Evolutionary conservation across 37 sponge, comb jelly and placozoan species (phyloP).

Genomic region (Mnemiopsis leidyi): DNA sequence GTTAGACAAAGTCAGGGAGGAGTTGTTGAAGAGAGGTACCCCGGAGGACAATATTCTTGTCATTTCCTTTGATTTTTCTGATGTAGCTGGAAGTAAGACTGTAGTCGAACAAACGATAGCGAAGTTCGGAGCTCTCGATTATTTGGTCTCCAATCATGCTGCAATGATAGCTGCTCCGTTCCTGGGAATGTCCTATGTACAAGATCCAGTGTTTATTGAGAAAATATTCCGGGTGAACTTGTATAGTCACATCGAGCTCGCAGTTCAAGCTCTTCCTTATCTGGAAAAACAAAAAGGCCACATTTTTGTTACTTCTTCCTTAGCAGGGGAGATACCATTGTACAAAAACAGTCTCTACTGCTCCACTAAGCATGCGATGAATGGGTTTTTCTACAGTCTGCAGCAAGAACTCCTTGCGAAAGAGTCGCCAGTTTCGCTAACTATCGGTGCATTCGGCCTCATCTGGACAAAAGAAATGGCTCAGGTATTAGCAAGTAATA

Average conservation of each 20-base stretch:
- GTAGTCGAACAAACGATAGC: background rate
- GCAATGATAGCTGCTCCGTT: constrained; percentile 27
- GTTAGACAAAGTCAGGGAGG: background rate
- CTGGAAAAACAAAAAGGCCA: background rate
- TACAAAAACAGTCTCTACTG: background rate
- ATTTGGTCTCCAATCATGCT: constrained; percentile 43
- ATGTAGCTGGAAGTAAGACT: background rate
- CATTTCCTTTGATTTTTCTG: constrained; percentile 6
- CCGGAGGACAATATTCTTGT: background rate
- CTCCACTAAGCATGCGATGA: constrained; percentile 45
- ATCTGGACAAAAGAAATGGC: constrained; percentile 4
- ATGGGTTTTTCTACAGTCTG: constrained; percentile 44
- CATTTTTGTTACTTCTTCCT: constrained; percentile 29
- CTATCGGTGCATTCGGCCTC: background rate
- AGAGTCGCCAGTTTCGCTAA: constrained; percentile 5
- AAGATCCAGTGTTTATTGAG: background rate
- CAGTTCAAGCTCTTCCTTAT: constrained; percentile 1
- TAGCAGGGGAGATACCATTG: constrained; percentile 6
- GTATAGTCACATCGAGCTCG: constrained; percentile 6
- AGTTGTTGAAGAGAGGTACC: background rate
- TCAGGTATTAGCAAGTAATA: background rate
- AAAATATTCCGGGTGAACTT: background rate
- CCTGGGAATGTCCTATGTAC: background rate
- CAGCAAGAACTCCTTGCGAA: constrained; percentile 12
- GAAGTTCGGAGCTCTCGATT: background rate